These are phyloP conservation scores for Agelas oroides DNA, from an alignment of 37 sponge, comb jelly and placozoan species.

Conservation along the genomic window DNA sequence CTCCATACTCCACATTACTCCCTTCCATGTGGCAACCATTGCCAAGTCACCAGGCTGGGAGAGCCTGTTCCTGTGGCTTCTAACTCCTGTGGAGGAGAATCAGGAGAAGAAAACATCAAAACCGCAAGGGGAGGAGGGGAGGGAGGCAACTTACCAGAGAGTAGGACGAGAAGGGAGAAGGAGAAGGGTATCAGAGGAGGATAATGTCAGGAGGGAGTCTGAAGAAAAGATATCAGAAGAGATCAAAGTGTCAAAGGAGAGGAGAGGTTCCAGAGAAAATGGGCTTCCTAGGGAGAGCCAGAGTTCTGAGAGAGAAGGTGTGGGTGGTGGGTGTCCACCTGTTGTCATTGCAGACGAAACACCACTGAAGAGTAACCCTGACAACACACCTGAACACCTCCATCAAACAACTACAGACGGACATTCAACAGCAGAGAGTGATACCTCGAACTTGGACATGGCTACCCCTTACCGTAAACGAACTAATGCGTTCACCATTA, in stretches of 20 bases:
- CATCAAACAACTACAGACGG: too few relatives aligned
- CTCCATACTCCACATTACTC: slow-evolving; percentile 72
- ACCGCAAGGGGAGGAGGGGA: not conserved
- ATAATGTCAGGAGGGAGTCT: too few relatives aligned
- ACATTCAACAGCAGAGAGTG: too few relatives aligned
- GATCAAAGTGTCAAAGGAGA: not conserved
- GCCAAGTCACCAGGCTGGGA: slow-evolving; percentile 64
- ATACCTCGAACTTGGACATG: too few relatives aligned
- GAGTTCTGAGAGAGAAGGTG: not conserved
- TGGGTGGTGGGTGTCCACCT: not conserved
- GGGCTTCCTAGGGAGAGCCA: not conserved
- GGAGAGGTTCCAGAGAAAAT: not conserved
- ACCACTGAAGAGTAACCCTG: too few relatives aligned
- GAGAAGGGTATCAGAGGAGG: too few relatives aligned
- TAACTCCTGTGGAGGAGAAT: slow-evolving; percentile 23
- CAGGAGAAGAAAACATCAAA: not conserved
- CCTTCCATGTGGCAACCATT: slow-evolving; percentile 60
- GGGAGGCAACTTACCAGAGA: not conserved
- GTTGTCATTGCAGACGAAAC: too few relatives aligned
- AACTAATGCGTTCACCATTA: not conserved
- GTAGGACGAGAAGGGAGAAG: not conserved
- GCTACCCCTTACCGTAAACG: not conserved
- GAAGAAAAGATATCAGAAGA: too few relatives aligned
- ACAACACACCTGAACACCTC: too few relatives aligned
- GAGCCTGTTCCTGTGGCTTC: slow-evolving; percentile 70